A percentile compares a stretch with the other conserved stretches of the same genome.
Evolutionary conservation across 2,797 vertebrate genomes (phyloP).

Genomic region (Jordanella pulchra): DNA sequence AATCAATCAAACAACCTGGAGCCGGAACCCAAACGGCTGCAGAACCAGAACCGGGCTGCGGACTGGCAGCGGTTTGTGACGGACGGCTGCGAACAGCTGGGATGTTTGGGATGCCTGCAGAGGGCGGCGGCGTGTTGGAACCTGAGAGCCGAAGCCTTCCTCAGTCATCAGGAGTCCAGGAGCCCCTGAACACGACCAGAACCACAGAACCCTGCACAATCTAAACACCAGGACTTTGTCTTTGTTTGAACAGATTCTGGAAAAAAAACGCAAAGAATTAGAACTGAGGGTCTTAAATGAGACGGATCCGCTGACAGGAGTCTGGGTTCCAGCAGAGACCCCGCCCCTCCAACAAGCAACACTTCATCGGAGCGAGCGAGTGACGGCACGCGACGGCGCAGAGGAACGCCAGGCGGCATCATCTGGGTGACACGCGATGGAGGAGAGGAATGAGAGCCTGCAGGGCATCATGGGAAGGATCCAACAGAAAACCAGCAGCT

Average conservation of each 20-base stretch:
- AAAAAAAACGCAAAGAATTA: neutral
- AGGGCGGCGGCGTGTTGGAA: conserved; percentile 59
- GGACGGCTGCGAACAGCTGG: conserved; percentile 5
- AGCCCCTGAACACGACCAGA: neutral
- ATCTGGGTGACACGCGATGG: conserved; percentile 33
- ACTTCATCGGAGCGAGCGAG: conserved; percentile 31
- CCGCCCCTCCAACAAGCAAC: neutral
- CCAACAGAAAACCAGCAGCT: conserved; percentile 15
- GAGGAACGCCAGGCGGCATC: conserved; percentile 56
- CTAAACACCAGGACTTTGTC: no score
- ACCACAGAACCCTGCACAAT: conserved; percentile 8
- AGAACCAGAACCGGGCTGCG: conserved; percentile 15
- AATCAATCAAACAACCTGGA: no score
- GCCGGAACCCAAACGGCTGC: no score
- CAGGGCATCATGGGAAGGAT: conserved; percentile 24
- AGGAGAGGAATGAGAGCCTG: conserved; percentile 8
- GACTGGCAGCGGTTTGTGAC: conserved; percentile 18
- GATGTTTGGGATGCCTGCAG: conserved; percentile 65
- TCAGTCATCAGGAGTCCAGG: neutral
- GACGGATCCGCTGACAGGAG: conserved; percentile 30
- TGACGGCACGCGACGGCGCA: conserved; percentile 44
- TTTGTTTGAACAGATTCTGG: neutral
- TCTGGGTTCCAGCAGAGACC: conserved; percentile 36
- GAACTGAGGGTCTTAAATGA: conserved; percentile 23
- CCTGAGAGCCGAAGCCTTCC: conserved; percentile 53